A percentile compares a stretch with the other conserved stretches of the same genome.
These are phyloP conservation scores for Metellina segmentata DNA, from an alignment of 2,888 invertebrate genomes.

Conservation along the genomic window DNA sequence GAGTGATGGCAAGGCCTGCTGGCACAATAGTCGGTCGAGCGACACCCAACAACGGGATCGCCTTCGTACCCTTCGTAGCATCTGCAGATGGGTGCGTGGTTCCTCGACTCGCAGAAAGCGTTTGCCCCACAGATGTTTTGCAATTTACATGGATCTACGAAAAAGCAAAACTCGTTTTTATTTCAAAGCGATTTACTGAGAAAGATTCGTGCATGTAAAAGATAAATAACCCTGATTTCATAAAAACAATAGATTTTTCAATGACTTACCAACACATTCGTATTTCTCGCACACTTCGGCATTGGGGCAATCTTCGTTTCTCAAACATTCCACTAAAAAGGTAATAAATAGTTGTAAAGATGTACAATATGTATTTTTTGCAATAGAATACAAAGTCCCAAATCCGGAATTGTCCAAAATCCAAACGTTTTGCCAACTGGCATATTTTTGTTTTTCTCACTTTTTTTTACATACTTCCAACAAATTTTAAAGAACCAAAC, in stretches of 20 bases:
- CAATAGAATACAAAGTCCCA: too few relatives aligned
- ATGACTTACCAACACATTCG: constrained; percentile 83
- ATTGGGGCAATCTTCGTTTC: constrained; percentile 87
- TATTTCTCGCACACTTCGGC: constrained; percentile 88
- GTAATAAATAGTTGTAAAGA: neutral
- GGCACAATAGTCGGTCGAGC: constrained; percentile 88
- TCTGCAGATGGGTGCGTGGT: constrained; percentile 80
- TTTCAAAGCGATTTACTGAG: too few relatives aligned
- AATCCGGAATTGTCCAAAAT: too few relatives aligned
- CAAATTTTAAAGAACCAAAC: too few relatives aligned
- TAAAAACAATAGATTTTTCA: neutral
- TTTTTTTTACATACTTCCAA: too few relatives aligned
- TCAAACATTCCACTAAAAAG: constrained; percentile 88
- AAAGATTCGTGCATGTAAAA: neutral
- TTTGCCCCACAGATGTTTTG: constrained; percentile 87
- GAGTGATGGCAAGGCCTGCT: constrained; percentile 89
- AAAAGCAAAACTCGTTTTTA: neutral
- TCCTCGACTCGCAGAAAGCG: constrained; percentile 85
- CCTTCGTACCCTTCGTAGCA: constrained; percentile 92
- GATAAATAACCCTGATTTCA: too few relatives aligned
- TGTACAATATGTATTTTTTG: neutral
- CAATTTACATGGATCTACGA: constrained; percentile 86
- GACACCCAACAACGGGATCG: constrained; percentile 88
- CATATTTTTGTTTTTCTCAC: too few relatives aligned
- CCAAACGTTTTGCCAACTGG: too few relatives aligned